Base-by-base conservation (phyloP, 2,797 vertebrate species). In the Arrhamphus sclerolepis region DNA sequence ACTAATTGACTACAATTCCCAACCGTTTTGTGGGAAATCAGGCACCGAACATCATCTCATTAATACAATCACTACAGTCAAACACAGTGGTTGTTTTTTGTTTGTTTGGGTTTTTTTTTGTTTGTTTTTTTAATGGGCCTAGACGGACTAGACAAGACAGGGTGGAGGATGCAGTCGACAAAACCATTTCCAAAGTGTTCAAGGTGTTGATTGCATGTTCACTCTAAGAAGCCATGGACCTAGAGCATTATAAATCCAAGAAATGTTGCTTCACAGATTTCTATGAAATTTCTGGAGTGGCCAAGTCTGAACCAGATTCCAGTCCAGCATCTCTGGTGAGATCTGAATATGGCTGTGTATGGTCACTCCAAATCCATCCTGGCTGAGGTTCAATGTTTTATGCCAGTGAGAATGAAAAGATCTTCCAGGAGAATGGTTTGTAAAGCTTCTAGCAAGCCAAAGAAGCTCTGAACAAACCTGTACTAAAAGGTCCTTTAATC, bases 331-430 rank as follows among this genome's bases (percentile, higher is more conserved):
- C 28, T 46, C 20, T 11, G 19, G 5, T 16, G 49, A 40, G 22
- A 58, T 16, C 3, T 17, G 3, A 40, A 52, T 52, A 57, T 17
- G 22, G 11, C 18, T 20, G 29, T 54, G 42, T 9, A 22, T 40
- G 24, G 40, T 16, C 39, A 26, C 21, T 29, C 20, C 52, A 13
- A 7, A 18, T 19, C 62, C 46, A 49, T 21, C 1, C 16, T 42
- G 52, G 47, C 29, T 34, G n/a, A 49, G 20, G 24, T 42, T 13
- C 16, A 56, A 50, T 38, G 42, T 38, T 43, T 26, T 8, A 22
- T 49, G 20, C 26, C n/a, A 50, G 40, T 2, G 44, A 51, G 31
- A 34, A 47, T 43, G 20, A 34, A 39, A 24, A 8, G 56, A 34
- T 31, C 38, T 9, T 47, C n/a, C n/a, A 46, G 46, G 19, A 18